Conservation (phyloP, 2,888 invertebrate genomes). For the Drosophila borborema region DNA sequence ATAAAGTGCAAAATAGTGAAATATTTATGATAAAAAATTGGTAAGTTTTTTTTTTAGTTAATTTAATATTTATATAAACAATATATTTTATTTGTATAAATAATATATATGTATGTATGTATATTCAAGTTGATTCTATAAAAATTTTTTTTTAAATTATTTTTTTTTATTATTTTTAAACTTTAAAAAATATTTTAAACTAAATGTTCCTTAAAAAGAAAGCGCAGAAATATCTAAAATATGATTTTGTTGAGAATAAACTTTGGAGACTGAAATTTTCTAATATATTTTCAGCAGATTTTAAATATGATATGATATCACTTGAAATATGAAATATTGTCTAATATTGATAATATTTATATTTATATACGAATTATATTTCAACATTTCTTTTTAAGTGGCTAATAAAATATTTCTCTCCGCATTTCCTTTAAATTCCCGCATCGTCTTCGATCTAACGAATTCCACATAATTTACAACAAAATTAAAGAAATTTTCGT, state of each 20-base stretch:
- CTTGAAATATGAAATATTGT: background rate
- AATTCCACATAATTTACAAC: slow-evolving; percentile 2
- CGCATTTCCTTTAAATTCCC: background rate
- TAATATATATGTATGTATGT: no score
- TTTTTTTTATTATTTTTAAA: no score
- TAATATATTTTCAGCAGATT: no score
- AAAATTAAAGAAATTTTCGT: slow-evolving; percentile 41
- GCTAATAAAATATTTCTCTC: background rate
- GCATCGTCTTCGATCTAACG: background rate
- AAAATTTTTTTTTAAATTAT: no score
- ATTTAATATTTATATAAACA: background rate
- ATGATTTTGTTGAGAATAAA: no score
- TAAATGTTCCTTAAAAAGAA: no score
- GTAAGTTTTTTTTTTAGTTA: background rate
- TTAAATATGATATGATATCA: background rate
- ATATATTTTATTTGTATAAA: no score
- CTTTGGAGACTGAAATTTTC: no score
- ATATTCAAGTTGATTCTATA: no score
- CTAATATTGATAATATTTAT: background rate
- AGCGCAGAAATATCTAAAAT: no score
- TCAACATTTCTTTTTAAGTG: background rate
- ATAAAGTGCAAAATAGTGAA: background rate
- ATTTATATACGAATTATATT: background rate
- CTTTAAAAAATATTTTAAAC: no score
- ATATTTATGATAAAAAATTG: background rate